Conservation (phyloP, 53 echinoderm and acorn worm genomes). For the Echinometra lucunter region DNA sequence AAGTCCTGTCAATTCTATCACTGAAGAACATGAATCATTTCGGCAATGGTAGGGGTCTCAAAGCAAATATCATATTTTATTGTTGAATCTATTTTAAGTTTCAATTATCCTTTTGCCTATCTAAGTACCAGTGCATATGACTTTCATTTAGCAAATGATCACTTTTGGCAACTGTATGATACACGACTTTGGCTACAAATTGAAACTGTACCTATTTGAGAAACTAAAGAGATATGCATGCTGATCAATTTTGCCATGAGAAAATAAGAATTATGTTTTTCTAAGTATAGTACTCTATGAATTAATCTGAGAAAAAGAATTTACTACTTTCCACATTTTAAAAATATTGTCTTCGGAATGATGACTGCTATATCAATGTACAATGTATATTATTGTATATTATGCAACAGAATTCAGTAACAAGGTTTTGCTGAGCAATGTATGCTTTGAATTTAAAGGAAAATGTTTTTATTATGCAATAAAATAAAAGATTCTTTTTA, state of each 20-base stretch:
- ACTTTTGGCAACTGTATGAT: no score
- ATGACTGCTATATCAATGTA: not conserved
- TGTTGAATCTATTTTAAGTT: not conserved
- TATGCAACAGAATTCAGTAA: conserved; percentile 20
- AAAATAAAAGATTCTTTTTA: conserved; percentile 25
- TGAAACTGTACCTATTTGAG: no score
- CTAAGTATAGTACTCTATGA: not conserved
- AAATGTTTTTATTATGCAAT: conserved; percentile 44
- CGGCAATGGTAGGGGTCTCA: no score
- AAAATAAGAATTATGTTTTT: not conserved
- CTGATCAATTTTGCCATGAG: not conserved
- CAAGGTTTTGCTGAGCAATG: conserved; percentile 10
- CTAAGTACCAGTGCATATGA: not conserved
- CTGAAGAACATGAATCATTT: no score
- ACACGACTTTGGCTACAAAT: no score
- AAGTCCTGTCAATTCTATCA: no score
- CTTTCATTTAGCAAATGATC: no score
- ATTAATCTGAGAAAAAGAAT: no score
- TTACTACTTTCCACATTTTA: no score
- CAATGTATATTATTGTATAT: conserved; percentile 26
- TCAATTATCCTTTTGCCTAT: not conserved
- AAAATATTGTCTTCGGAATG: not conserved
- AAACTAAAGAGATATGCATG: not conserved
- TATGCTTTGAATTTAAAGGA: conserved; percentile 6
- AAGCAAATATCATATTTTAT: not conserved